Base-by-base conservation (phyloP, 2,888 invertebrate species). In the Leucania comma region DNA sequence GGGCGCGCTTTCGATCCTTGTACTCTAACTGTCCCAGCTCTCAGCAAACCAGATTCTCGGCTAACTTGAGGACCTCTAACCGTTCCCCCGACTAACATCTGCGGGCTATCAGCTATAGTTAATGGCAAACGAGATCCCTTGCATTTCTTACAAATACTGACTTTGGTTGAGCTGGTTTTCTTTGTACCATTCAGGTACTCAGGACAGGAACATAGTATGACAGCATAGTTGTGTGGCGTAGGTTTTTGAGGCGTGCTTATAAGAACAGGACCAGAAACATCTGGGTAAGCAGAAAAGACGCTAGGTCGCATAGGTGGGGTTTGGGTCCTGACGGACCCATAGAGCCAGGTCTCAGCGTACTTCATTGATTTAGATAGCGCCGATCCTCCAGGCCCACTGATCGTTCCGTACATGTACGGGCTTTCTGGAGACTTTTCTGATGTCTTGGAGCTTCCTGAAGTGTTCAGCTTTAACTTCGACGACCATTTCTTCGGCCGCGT, bases 281-380 rank as follows among this genome's bases (percentile, higher is more conserved):
- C 96, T 57, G 95, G 90, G 78, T 96, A 96, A 60, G 94, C 89
- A 76, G 96, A 93, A 83, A 96, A 96, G 78, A 96, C 94, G 74
- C 96, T 94, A 56, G 96, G 93, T 87, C 96, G 89, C 68, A 92
- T 90, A 83, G 93, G 92, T 87, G 92, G 93, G 85, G 96, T 96
- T 80, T 96, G 95, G 80, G 95, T 96, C 86, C 97, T 96, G 2
- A 98, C 97, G 50, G 98, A 98, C 85, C 98, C 98, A 89, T 98
- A 98, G 22, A 98, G 96, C 98, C 98, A 98, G 68, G 98, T 98
- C 89, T 98, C 98, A 50, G 98, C 98, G 94, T 98, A 98, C 91
- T 97, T 97, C 98, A 98, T 98, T 88, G 98, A 98, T 91, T 98
- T 97, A 72, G 98, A 97, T 65, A 98, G 92, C n/a, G 98, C 97